phyloP scores from a whole-genome alignment of 1,140 invertebrate species.

The Drosophila eugracilis region DNA sequence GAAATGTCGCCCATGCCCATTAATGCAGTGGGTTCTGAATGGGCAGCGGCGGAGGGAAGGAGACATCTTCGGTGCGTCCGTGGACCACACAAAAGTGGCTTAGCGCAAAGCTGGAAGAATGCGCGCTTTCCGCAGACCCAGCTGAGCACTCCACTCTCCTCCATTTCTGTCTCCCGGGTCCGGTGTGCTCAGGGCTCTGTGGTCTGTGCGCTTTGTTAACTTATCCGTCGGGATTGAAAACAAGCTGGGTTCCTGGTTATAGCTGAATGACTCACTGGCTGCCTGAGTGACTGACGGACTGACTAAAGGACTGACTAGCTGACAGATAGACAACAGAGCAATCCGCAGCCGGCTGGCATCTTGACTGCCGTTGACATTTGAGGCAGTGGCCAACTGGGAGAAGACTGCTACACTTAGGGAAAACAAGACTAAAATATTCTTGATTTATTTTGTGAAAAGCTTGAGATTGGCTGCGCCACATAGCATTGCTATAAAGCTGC shows the following conservation, averaged over 20 bases:
- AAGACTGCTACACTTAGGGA: conserved; percentile 6
- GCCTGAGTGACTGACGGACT: conserved; percentile 13
- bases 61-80: conserved; percentile 28
- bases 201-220: conserved; percentile 53
- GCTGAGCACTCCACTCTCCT: conserved; percentile 15
- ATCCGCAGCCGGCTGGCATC: conserved; percentile 32
- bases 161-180: conserved; percentile 1
- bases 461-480: too few relatives aligned
- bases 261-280: conserved; percentile 26
- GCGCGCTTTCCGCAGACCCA: conserved; percentile 13
- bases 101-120: conserved; percentile 47
- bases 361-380: conserved; percentile 57
- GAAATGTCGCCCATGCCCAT: conserved; percentile 49
- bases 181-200: conserved; percentile 12
- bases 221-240: conserved; percentile 56
- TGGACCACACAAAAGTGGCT: conserved; percentile 53
- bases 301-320: conserved; percentile 1
- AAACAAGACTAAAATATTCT: not conserved
- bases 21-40: conserved; percentile 31
- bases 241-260: conserved; percentile 40
- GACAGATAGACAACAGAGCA: conserved; percentile 24
- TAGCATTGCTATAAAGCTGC: too few relatives aligned
- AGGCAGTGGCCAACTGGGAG: conserved; percentile 28
- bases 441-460: too few relatives aligned
- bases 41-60: not conserved